These are phyloP conservation scores for Drosophila rhopaloa DNA, from an alignment of 1,140 invertebrate species.

Conservation along the genomic window DNA sequence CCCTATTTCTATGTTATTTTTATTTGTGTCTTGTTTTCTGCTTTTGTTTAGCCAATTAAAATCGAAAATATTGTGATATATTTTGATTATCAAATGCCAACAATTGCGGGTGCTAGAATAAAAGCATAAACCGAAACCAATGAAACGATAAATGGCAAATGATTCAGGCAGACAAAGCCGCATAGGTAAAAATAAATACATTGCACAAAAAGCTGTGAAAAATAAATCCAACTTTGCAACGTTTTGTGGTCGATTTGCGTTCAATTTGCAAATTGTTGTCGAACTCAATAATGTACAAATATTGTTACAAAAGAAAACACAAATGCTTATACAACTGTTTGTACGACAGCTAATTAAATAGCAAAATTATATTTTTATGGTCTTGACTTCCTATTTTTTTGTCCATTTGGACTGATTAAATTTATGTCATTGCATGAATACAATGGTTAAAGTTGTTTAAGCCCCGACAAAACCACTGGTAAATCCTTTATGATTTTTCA, in stretches of 20 bases:
- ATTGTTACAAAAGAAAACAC: conserved; percentile 13
- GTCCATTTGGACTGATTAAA: neutral
- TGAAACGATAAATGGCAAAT: conserved; percentile 43
- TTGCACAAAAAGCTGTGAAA: conserved; percentile 38
- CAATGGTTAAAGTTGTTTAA: no score
- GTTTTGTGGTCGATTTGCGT: conserved; percentile 37
- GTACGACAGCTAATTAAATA: neutral
- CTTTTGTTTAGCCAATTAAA: conserved; percentile 51
- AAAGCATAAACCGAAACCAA: conserved; percentile 14
- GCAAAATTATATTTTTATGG: neutral
- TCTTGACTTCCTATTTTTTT: neutral
- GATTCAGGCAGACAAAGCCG: conserved; percentile 13
- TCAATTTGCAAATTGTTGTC: conserved; percentile 70
- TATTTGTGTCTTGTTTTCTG: conserved; percentile 9
- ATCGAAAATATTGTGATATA: conserved; percentile 59
- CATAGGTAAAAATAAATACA: conserved; percentile 45
- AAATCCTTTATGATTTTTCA: no score
- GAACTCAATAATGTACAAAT: conserved; percentile 62
- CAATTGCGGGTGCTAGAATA: conserved; percentile 36
- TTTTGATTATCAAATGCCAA: conserved; percentile 57
- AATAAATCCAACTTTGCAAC: conserved; percentile 53
- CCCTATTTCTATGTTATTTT: neutral
- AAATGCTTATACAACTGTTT: neutral
- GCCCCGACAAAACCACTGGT: no score
- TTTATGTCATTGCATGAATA: no score